Evolutionary conservation across 1,140 invertebrate genomes (phyloP).

Genomic region (Matsumurasca onukii): DNA sequence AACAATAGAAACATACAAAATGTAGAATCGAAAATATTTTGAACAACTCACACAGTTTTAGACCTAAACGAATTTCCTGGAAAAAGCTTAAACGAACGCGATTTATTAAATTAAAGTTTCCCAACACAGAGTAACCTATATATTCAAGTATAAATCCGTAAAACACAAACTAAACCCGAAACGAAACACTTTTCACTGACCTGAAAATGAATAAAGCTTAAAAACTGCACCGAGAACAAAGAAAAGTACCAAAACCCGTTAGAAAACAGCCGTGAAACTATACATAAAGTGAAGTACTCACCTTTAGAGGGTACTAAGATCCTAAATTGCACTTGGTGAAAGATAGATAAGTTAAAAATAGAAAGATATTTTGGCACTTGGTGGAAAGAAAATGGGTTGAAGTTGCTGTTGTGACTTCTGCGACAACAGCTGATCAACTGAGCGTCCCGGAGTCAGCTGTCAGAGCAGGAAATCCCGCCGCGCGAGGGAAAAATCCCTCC

Average conservation of each 20-base stretch:
- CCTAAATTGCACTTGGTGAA: conserved; percentile 26
- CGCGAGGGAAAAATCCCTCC: too few relatives aligned
- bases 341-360: conserved; percentile 20
- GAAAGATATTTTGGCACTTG: conserved; percentile 20
- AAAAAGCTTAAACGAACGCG: too few relatives aligned
- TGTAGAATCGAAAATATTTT: too few relatives aligned
- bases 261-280: neutral
- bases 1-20: too few relatives aligned
- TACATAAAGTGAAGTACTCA: neutral
- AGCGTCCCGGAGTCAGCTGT: neutral
- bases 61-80: too few relatives aligned
- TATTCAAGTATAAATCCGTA: too few relatives aligned
- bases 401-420: conserved; percentile 4
- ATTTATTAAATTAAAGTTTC: too few relatives aligned
- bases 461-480: too few relatives aligned
- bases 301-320: conserved; percentile 13
- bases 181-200: neutral
- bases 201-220: neutral
- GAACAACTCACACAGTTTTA: too few relatives aligned
- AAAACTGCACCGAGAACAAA: conserved; percentile 17
- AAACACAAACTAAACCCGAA: neutral
- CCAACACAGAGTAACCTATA: too few relatives aligned
- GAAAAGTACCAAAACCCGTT: conserved; percentile 2
- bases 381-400: conserved; percentile 6
- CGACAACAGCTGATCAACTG: conserved; percentile 23